Evolutionary conservation across 1,140 invertebrate species (phyloP), one percentile per base, ranked within the genome.

Genomic region (Doryteuthis pealeii): DNA sequence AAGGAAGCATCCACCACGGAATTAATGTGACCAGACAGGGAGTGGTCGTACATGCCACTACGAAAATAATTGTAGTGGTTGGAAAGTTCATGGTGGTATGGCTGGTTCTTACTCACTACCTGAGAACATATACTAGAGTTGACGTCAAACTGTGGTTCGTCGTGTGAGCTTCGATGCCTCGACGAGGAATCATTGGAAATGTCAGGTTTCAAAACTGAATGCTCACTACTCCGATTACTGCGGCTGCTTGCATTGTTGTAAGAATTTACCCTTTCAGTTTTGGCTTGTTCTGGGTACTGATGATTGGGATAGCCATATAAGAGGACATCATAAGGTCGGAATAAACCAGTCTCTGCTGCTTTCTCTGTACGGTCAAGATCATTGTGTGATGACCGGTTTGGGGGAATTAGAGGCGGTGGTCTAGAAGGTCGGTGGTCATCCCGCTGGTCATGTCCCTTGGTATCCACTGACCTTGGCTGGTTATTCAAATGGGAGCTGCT

Each of bases 111-210:
- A 1, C 35, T 62, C 22, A 28, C 28, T 28, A 68, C 72, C 28
- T 68, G 58, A 31, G 72, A 62, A 30, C 32, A 65, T n/a, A 73
- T 35, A 45, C 68, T 65, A 15, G 40, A 54, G 33, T 45, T 35
- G 28, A 70, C 28, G 67, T 74, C 73, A 65, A 74, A 35, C 31
- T 74, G 73, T n/a, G n/a, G 22, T 33, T 73, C 43, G n/a, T 72
- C 43, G 14, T 58, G 43, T 18, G 45, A 18, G 31, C 12, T 40
- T 58, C 32, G 22, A 14, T 43, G 22, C 28, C 66, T 31, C 6
- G 28, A 15, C 6, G 32, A 18, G 32, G 26, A 22, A 18, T 68
- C 66, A 68, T 32, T 68, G 1, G 66, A 32, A 22, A 32, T 18
- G 18, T 68, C 32, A 15, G 22, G 70, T 68, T 68, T 68, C 5